Percentiles rank a stretch among this genome's conserved stretches.
These are phyloP conservation scores for Silurus meridionalis DNA, from an alignment of 2,113 vertebrate species.

Conservation along the genomic window DNA sequence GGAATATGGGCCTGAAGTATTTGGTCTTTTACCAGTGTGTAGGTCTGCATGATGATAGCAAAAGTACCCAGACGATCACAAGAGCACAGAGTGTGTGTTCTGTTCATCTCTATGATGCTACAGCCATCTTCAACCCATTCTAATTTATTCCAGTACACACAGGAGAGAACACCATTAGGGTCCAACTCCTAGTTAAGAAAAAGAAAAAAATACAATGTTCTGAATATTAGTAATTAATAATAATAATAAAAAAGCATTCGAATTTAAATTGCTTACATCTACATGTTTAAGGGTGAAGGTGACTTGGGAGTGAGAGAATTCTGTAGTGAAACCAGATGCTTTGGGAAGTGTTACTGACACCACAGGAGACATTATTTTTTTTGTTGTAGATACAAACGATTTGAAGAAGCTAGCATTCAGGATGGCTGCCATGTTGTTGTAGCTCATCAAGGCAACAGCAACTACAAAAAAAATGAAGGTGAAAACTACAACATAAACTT, in stretches of 20 bases:
- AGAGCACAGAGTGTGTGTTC: conserved; percentile 33
- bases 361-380: conserved; percentile 42
- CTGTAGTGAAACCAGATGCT: not conserved
- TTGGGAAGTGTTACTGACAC: conserved; percentile 33
- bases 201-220: no score
- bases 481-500: no score
- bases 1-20: not conserved
- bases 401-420: conserved; percentile 9
- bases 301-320: conserved; percentile 17
- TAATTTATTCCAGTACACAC: conserved; percentile 47
- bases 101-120: not conserved
- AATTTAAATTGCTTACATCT: conserved; percentile 9
- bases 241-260: not conserved
- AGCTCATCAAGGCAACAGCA: conserved; percentile 43
- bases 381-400: not conserved
- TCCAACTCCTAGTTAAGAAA: not conserved
- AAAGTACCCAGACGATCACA: conserved; percentile 26
- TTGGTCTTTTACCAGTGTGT: not conserved
- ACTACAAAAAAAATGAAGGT: not conserved
- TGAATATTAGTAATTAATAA: not conserved
- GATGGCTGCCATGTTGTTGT: not conserved
- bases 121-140: conserved; percentile 53
- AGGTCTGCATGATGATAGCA: not conserved
- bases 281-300: conserved; percentile 40
- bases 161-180: not conserved